phyloP scores from a whole-genome alignment of 64 coral and sea anemone species.

The Pocillopora damicornis region DNA sequence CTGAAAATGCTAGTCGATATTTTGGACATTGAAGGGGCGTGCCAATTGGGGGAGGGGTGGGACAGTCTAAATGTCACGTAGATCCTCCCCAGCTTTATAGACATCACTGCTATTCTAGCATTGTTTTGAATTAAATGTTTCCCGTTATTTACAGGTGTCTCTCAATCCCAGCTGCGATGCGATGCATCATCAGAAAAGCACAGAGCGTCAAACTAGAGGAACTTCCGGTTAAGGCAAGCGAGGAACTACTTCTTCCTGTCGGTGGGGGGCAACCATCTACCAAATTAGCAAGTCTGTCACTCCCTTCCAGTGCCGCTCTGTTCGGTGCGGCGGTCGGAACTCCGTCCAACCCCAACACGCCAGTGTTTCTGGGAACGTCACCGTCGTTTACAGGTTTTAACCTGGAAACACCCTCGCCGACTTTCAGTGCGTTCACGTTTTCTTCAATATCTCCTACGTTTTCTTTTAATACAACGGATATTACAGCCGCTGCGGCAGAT shows the following conservation, averaged over 20 bases:
- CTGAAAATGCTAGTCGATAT: no score
- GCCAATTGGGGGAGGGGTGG: no score
- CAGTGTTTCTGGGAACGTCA: slow-evolving; percentile 59
- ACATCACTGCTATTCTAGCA: neutral
- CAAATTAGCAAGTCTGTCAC: slow-evolving; percentile 66
- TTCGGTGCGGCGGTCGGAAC: slow-evolving; percentile 54
- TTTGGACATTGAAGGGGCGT: no score
- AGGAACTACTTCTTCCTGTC: slow-evolving; percentile 28
- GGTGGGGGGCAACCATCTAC: slow-evolving; percentile 15
- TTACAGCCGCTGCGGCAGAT: slow-evolving; percentile 20
- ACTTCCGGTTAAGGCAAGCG: slow-evolving; percentile 58
- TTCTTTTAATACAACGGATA: slow-evolving; percentile 56
- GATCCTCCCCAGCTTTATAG: neutral
- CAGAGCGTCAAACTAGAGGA: slow-evolving; percentile 72
- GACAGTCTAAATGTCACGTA: neutral
- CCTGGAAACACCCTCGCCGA: slow-evolving; percentile 84
- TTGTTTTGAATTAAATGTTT: no score
- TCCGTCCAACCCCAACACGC: slow-evolving; percentile 75
- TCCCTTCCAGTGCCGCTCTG: slow-evolving; percentile 59
- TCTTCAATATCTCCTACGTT: slow-evolving; percentile 83
- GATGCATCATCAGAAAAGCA: slow-evolving; percentile 82
- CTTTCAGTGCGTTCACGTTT: slow-evolving; percentile 73
- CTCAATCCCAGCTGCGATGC: slow-evolving; percentile 85
- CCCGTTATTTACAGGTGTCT: slow-evolving; percentile 63
- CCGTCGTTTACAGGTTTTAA: slow-evolving; percentile 64